These are phyloP conservation scores for Neria commutata DNA, from an alignment of 2,888 invertebrate genomes.

Conservation along the genomic window DNA sequence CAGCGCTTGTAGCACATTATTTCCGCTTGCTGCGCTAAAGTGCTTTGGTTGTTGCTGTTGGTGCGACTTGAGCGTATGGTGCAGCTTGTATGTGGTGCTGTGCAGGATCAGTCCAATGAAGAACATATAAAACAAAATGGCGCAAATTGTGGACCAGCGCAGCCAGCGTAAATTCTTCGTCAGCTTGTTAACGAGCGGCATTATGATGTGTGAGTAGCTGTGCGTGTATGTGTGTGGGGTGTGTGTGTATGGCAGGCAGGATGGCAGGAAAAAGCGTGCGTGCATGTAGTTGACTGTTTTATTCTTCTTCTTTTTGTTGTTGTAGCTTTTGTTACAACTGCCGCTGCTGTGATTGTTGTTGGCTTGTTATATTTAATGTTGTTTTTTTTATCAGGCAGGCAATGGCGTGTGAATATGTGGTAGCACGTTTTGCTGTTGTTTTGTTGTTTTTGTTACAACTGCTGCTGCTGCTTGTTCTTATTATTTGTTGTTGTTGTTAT, in stretches of 20 bases:
- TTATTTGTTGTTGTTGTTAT: constrained; percentile 12
- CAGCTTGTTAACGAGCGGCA: constrained; percentile 57
- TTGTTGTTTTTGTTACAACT: constrained; percentile 25
- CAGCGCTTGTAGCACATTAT: constrained; percentile 38
- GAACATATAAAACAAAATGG: constrained; percentile 65
- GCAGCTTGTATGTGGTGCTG: constrained; percentile 60
- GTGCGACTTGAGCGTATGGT: constrained; percentile 35
- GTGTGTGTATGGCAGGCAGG: not conserved
- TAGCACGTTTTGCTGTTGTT: constrained; percentile 30
- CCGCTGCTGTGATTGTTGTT: not conserved
- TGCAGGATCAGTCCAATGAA: constrained; percentile 65
- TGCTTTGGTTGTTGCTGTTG: constrained; percentile 28
- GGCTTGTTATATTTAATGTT: too few relatives aligned
- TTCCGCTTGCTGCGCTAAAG: constrained; percentile 26
- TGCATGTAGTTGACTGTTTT: constrained; percentile 4
- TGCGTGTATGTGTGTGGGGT: constrained; percentile 19
- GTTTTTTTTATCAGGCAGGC: constrained; percentile 25
- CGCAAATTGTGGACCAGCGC: constrained; percentile 66
- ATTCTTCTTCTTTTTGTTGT: constrained; percentile 23
- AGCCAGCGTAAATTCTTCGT: constrained; percentile 56
- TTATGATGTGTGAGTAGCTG: constrained; percentile 31
- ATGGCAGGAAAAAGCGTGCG: constrained; percentile 4
- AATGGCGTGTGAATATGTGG: constrained; percentile 42
- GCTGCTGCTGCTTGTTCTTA: constrained; percentile 15
- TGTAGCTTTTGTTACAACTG: constrained; percentile 16